Conservation (phyloP, 2,888 invertebrate species). For the Esperia sulphurella region DNA sequence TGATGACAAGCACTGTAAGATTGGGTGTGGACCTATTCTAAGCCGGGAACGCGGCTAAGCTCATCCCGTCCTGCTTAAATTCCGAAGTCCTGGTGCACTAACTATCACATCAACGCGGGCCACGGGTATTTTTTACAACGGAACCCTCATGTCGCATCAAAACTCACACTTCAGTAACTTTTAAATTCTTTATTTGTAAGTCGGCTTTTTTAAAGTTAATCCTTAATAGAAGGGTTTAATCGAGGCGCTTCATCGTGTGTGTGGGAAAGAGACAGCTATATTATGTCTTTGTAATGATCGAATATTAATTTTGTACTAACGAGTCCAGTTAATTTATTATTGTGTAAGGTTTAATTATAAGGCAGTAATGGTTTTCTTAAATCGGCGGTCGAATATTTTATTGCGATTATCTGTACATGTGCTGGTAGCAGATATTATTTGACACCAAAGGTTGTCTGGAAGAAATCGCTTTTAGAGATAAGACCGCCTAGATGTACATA, state of each 20-base stretch:
- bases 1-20: no score
- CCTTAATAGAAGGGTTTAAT: slow-evolving; percentile 20
- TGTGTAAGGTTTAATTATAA: not conserved
- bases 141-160: not conserved
- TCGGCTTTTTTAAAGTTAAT: slow-evolving; percentile 22
- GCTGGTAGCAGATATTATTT: no score
- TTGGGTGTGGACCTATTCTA: no score
- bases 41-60: no score
- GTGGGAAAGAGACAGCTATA: not conserved
- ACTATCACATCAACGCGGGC: no score
- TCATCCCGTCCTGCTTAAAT: no score
- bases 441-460: no score
- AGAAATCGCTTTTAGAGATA: no score
- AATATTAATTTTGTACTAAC: slow-evolving; percentile 30
- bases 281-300: slow-evolving; percentile 27
- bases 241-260: not conserved
- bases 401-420: not conserved
- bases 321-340: slow-evolving; percentile 15
- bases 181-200: slow-evolving; percentile 1
- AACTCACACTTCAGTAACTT: not conserved
- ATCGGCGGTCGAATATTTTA: not conserved
- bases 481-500: no score
- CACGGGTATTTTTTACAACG: no score
- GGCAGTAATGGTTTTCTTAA: not conserved
- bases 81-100: no score